Percentiles rank a stretch among this genome's conserved stretches.
Evolutionary conservation across 2,888 invertebrate species (phyloP).

Genomic region (Cryptocheilus praepositus): DNA sequence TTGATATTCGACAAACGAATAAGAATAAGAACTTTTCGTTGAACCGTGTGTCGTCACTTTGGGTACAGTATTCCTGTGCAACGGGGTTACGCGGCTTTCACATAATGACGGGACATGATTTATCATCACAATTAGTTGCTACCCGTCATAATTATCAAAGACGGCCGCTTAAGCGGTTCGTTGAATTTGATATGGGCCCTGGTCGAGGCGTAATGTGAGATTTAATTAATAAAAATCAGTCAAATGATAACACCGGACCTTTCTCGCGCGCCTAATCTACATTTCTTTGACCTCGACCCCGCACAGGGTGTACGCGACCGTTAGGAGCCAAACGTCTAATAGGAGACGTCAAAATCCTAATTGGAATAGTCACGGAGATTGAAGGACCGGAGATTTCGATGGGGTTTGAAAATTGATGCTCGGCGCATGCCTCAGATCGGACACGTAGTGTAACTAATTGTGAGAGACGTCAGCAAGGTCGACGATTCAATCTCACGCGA

Average conservation of each 20-base stretch:
- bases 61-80: no score
- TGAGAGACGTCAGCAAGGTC: slow-evolving; percentile 11
- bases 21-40: no score
- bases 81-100: no score
- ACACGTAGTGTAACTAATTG: slow-evolving; percentile 8
- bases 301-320: background rate
- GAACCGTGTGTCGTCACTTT: no score
- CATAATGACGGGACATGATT: background rate
- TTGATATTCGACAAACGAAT: no score
- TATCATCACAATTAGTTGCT: background rate
- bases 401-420: no score
- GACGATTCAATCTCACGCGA: slow-evolving; percentile 24
- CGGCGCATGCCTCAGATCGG: no score
- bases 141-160: slow-evolving; percentile 1
- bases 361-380: no score
- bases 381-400: background rate
- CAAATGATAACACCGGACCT: background rate
- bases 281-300: background rate
- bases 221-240: slow-evolving; percentile 3
- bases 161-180: background rate
- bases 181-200: background rate
- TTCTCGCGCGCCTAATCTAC: slow-evolving; percentile 1
- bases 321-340: no score
- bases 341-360: no score
- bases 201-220: background rate